Conservation (phyloP, 2,113 vertebrate species). For the Eublepharis macularius region DNA sequence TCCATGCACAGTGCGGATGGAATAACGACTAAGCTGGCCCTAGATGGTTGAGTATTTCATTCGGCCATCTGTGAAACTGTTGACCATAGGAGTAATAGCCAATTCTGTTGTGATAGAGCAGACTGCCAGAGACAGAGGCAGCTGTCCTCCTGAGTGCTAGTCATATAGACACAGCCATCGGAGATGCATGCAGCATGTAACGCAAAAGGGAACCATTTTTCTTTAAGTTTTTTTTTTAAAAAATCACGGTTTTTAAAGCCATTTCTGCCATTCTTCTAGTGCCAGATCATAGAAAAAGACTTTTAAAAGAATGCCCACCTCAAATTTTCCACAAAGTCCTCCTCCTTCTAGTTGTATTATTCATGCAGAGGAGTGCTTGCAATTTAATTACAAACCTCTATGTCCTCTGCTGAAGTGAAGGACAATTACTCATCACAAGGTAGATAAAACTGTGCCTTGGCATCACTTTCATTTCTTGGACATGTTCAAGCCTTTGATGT, state of each 20-base stretch:
- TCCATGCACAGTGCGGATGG: background rate
- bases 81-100: too few relatives aligned
- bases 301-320: background rate
- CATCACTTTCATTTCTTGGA: background rate
- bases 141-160: background rate
- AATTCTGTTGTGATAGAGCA: too few relatives aligned
- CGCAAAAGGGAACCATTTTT: background rate
- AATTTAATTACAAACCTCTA: slow-evolving; percentile 24
- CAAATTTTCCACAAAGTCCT: background rate
- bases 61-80: background rate
- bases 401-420: slow-evolving; percentile 21
- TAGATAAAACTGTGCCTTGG: background rate
- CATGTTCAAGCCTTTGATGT: background rate
- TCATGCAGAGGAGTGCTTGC: slow-evolving; percentile 11
- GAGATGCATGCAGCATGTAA: background rate
- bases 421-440: background rate
- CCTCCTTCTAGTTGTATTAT: background rate
- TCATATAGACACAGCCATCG: background rate
- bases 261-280: too few relatives aligned
- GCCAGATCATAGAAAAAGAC: accelerated
- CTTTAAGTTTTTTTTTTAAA: too few relatives aligned
- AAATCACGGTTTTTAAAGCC: too few relatives aligned
- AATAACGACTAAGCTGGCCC: background rate
- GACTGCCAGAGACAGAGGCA: background rate
- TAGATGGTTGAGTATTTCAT: too few relatives aligned